Evolutionary conservation across 2,113 vertebrate genomes (phyloP), one percentile per base, ranked within the genome.

Genomic region (Lepus europaeus): DNA sequence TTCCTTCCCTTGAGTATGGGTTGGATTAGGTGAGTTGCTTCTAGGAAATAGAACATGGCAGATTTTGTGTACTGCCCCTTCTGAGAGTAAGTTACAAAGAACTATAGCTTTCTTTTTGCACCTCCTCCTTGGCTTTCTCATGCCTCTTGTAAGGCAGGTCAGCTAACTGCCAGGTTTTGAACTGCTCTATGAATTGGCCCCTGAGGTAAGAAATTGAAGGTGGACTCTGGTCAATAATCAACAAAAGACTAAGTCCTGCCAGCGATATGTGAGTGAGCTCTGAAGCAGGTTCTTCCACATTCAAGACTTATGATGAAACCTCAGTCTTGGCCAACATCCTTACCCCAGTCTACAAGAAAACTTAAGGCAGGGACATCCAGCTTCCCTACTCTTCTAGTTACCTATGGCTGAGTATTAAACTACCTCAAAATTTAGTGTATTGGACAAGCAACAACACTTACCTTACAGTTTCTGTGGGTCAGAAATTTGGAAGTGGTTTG

Each of bases 11-110:
- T 93, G 59, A 70, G 8, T 33, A 8, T 89, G 17, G 14, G 1
- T 31, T 93, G 49, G 5, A 74, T 68, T 93, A 45, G 49, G 45
- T 70, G 53, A 89, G 11, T 93, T 39, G 27, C 29, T 87, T 91
- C 86, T 89, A 93, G 20, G 29, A 79, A 70, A 70, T 36, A 81
- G 27, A 89, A 61, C 68, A 56, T 19, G 4, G n/a, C 25, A 84
- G 29, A 25, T 63, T 36, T 77, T 39, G 49, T 63, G 12, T 77
- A 20, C 5, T 87, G 10, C 82, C n/a, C 63, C 51, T 81, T 89
- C 63, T 83, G 64, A 92, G 49, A 87, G 25, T 51, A 68, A 12
- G 27, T 51, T 81, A 61, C 0, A 69, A 70, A 53, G 78, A 79
- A 25, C 36, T 78, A 12, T 61, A 14, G 5, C 17, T 53, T 80